Conservation (phyloP, 2,797 vertebrate genomes). For the Catharus ustulatus region DNA sequence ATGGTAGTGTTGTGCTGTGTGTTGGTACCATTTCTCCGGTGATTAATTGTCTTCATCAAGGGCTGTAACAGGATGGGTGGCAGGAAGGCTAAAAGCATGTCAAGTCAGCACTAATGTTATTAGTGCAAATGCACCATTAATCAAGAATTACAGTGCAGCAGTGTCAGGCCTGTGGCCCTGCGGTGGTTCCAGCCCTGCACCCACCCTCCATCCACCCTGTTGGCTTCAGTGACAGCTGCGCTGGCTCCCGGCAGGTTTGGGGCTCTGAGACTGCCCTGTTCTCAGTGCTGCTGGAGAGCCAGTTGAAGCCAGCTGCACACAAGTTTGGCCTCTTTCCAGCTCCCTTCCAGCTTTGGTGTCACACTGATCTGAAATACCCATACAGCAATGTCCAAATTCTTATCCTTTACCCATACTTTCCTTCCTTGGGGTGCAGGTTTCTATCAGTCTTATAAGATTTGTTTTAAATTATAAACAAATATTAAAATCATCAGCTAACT, state of each 20-base stretch:
- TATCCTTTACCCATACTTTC: background rate
- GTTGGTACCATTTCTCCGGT: background rate
- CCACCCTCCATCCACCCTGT: background rate
- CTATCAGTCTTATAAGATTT: background rate
- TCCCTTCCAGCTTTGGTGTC: background rate
- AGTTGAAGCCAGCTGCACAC: background rate
- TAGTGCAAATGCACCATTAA: background rate
- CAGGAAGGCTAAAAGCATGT: background rate
- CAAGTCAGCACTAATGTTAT: background rate
- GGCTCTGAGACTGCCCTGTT: background rate
- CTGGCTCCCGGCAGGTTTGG: accelerated
- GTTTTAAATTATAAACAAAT: background rate
- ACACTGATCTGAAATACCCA: background rate
- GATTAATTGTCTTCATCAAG: background rate
- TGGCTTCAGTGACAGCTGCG: background rate
- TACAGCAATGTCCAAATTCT: background rate
- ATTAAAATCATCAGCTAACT: background rate
- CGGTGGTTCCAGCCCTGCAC: background rate
- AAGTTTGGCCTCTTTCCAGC: background rate
- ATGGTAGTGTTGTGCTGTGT: accelerated
- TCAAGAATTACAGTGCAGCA: background rate
- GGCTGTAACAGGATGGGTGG: background rate
- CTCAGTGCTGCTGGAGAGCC: background rate
- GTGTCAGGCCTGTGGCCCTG: background rate
- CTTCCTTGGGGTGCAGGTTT: background rate